Evolutionary conservation across 1,140 invertebrate genomes (phyloP).

Genomic region (Zophobas atratus): DNA sequence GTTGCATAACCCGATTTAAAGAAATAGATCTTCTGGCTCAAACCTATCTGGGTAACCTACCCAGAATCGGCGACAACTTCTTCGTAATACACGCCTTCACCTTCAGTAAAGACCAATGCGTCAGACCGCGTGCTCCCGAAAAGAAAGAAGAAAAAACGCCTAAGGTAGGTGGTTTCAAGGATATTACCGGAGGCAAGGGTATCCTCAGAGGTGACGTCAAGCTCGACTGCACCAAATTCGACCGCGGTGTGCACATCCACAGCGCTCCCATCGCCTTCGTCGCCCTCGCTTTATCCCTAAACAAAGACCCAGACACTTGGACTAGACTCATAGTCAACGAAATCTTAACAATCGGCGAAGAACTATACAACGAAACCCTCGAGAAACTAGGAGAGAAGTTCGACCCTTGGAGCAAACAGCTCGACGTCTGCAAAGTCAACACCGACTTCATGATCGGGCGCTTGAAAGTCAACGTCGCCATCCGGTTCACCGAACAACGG

Average conservation of each 20-base stretch:
- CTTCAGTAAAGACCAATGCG: slow-evolving; percentile 52
- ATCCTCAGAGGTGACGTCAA: slow-evolving; percentile 66
- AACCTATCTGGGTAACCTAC: slow-evolving; percentile 65
- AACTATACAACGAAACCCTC: slow-evolving; percentile 60
- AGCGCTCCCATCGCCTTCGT: slow-evolving; percentile 68
- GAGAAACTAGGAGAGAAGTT: slow-evolving; percentile 69
- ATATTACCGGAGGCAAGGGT: slow-evolving; percentile 57
- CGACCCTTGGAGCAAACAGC: slow-evolving; percentile 69
- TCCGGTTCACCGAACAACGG: slow-evolving; percentile 67
- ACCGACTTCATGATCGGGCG: slow-evolving; percentile 66
- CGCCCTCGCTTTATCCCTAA: slow-evolving; percentile 68
- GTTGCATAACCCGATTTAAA: slow-evolving; percentile 65
- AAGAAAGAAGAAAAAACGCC: slow-evolving; percentile 54
- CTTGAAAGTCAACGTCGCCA: slow-evolving; percentile 67
- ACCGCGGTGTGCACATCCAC: slow-evolving; percentile 66
- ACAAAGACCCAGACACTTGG: slow-evolving; percentile 70
- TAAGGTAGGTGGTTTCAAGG: slow-evolving; percentile 53
- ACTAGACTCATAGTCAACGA: slow-evolving; percentile 70
- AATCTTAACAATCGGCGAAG: slow-evolving; percentile 64
- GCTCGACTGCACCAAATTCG: slow-evolving; percentile 67
- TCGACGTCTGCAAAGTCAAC: slow-evolving; percentile 66
- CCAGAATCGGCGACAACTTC: slow-evolving; percentile 61
- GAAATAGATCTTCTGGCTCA: slow-evolving; percentile 66
- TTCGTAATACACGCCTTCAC: slow-evolving; percentile 66
- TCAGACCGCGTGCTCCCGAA: slow-evolving; percentile 51